phyloP scores from a whole-genome alignment of 2,113 vertebrate genomes.

The Notothenia rossii region DNA sequence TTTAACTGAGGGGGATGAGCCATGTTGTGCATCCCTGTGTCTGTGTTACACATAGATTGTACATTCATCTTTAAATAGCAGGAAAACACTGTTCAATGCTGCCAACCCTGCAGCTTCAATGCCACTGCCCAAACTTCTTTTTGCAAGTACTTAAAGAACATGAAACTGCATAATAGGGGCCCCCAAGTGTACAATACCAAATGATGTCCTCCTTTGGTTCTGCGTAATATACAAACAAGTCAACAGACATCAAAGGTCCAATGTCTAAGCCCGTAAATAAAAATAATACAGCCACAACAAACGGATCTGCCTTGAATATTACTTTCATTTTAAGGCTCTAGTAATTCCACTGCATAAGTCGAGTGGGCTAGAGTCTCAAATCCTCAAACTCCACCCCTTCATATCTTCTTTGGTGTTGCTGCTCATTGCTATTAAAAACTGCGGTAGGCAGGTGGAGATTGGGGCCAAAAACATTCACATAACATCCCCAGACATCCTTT shows the following conservation, averaged over 20 bases:
- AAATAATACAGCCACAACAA: background rate
- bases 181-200: background rate
- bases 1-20: too few species aligned
- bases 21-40: too few species aligned
- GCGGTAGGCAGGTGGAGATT: conserved; percentile 55
- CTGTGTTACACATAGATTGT: too few species aligned
- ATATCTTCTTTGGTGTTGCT: conserved; percentile 33
- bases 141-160: too few species aligned
- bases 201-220: background rate
- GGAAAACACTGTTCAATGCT: too few species aligned
- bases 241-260: background rate
- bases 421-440: conserved; percentile 59
- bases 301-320: background rate
- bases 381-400: conserved; percentile 33
- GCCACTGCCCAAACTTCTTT: too few species aligned
- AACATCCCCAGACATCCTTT: conserved; percentile 67
- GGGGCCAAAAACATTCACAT: conserved; percentile 65
- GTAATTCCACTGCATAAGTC: conserved; percentile 9
- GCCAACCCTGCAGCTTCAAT: too few species aligned
- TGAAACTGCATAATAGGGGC: too few species aligned
- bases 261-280: background rate
- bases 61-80: too few species aligned
- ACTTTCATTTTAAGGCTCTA: background rate
- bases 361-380: conserved; percentile 21
- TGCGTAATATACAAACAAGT: background rate